Base-by-base conservation (phyloP, 2,888 invertebrate genomes). In the Ptilodon capucinus region DNA sequence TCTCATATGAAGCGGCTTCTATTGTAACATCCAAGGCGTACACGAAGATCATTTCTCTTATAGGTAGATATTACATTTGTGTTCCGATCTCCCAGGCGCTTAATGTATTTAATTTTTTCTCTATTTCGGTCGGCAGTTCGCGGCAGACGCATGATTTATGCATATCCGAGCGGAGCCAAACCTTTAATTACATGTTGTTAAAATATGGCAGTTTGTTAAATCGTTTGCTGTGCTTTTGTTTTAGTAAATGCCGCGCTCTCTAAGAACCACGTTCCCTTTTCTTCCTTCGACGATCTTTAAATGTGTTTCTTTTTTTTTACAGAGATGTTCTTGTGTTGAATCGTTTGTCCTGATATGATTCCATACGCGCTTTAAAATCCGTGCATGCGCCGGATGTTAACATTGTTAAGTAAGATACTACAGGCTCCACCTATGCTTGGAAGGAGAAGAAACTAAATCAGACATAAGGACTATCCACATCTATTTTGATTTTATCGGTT, bases 141-240 rank as follows among this genome's bases (percentile, higher is more conserved):
- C 88, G 74, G 89, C 88, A 81, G 84, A 83, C 80, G 79, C 78
- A 87, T 91, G 91, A 91, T 91, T 91, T 91, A 91, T 91, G 91
- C 91, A 91, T 88, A 89, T 89, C 79, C 87, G 84, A 87, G 81
- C 81, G 82, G 81, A 79, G 82, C 86, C 87, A 85, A 88, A 89
- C 90, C 91, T 91, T 91, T 91, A 91, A 91, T 91, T 91, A 91
- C 85, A 89, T 79, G 91, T 91, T 91, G 91, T 91, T 91, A 91
- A 91, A 89, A 91, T 91, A 91, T 91, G 90, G 88, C 91, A 90
- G 91, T 90, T 90, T 88, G 90, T 91, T 90, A 90, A 87, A 90
- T 86, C 82, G 84, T 86, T 86, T 74, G 72, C 73, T 64, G 68
- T 80, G 81, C 86, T 89, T 91, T 91, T 90, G 90, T 90, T 90